phyloP scores from a whole-genome alignment of 2,888 invertebrate genomes.

The Lottia scabra region DNA sequence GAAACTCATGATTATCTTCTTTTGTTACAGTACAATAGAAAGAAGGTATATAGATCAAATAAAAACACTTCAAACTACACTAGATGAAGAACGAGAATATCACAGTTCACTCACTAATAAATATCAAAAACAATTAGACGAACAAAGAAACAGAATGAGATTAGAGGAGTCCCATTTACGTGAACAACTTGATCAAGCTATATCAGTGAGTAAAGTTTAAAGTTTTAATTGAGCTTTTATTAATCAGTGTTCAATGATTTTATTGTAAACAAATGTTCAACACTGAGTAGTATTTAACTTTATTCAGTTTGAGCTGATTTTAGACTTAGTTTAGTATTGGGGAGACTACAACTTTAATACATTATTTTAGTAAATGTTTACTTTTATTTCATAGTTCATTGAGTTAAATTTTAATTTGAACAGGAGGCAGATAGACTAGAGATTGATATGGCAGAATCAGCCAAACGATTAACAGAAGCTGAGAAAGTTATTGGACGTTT shows the following conservation, averaged over 20 bases:
- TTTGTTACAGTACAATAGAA: constrained; percentile 75
- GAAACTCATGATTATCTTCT: background rate
- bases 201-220: constrained; percentile 62
- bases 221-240: background rate
- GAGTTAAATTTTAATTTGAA: background rate
- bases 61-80: constrained; percentile 78
- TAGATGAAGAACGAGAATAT: constrained; percentile 81
- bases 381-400: too few species aligned
- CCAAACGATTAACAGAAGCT: constrained; percentile 75
- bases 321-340: background rate
- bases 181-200: constrained; percentile 75
- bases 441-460: constrained; percentile 71
- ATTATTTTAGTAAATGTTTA: too few species aligned
- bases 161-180: constrained; percentile 79
- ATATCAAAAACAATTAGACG: constrained; percentile 72
- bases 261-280: too few species aligned
- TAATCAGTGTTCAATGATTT: too few species aligned
- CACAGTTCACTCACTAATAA: constrained; percentile 73
- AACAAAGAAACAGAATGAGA: constrained; percentile 76
- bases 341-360: too few species aligned
- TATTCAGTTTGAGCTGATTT: too few species aligned
- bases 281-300: too few species aligned
- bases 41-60: constrained; percentile 82
- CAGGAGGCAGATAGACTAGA: constrained; percentile 77
- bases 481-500: constrained; percentile 58